Percentiles rank a stretch among this genome's conserved stretches.
These are phyloP conservation scores for Bombus waltoni DNA, from an alignment of 1,140 invertebrate genomes.

Conservation along the genomic window DNA sequence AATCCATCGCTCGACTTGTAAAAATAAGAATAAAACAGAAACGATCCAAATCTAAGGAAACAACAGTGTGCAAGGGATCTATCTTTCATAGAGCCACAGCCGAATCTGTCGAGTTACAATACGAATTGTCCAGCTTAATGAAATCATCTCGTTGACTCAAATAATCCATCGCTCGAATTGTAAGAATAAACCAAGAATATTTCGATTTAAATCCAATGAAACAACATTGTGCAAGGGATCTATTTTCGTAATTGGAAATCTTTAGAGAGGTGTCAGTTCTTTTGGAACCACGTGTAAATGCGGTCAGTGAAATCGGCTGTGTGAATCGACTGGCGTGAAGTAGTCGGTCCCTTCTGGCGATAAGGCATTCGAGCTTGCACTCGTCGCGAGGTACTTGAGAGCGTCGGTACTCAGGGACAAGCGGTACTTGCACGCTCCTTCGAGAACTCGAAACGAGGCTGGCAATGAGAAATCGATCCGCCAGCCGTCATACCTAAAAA, in stretches of 20 bases:
- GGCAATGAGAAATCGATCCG: conserved; percentile 39
- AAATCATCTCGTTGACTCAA: too few species aligned
- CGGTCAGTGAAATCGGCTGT: conserved; percentile 46
- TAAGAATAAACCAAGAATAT: too few species aligned
- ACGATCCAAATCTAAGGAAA: too few species aligned
- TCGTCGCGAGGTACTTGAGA: conserved; percentile 51
- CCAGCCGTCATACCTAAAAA: neutral
- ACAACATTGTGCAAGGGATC: too few species aligned
- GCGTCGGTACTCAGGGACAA: conserved; percentile 37
- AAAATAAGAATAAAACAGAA: too few species aligned
- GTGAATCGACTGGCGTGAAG: conserved; percentile 41
- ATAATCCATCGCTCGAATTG: too few species aligned
- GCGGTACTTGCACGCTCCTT: conserved; percentile 50
- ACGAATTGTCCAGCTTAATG: too few species aligned
- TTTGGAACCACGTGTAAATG: conserved; percentile 19
- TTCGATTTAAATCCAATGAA: too few species aligned
- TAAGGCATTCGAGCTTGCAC: conserved; percentile 53
- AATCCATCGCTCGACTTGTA: too few species aligned
- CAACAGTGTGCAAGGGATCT: rapidly evolving
- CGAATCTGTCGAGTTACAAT: too few species aligned
- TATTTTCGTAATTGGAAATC: too few species aligned
- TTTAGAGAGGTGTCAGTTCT: too few species aligned
- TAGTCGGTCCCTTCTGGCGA: conserved; percentile 56
- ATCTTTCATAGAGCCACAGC: rapidly evolving
- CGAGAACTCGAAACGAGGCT: conserved; percentile 42